These are phyloP conservation scores for Enteromius treurensis DNA, from an alignment of 2,797 vertebrate species.

Conservation along the genomic window DNA sequence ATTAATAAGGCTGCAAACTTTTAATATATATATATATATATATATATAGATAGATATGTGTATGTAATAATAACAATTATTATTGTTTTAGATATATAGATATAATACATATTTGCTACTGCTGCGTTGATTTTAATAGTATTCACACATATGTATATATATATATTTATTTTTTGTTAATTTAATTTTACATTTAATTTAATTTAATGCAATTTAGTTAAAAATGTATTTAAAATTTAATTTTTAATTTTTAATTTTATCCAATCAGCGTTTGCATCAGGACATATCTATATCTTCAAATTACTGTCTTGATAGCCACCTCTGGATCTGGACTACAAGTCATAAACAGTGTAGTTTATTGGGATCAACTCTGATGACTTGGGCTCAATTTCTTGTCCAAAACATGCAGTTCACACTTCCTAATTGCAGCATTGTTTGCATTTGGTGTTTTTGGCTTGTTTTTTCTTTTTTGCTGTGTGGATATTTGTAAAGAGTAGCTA, in stretches of 20 bases:
- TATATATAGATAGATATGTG: too few species aligned
- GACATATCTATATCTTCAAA: too few species aligned
- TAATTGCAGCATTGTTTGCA: constrained; percentile 8
- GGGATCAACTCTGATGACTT: neutral
- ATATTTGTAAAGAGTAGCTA: constrained; percentile 11
- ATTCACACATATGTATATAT: neutral
- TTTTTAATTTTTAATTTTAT: too few species aligned
- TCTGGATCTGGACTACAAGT: too few species aligned
- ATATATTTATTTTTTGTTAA: too few species aligned
- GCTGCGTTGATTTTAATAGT: neutral
- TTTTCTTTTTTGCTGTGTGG: neutral
- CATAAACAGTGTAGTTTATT: neutral
- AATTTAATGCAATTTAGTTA: too few species aligned
- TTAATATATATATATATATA: too few species aligned
- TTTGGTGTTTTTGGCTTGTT: neutral
- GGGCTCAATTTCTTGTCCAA: neutral
- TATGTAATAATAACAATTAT: neutral
- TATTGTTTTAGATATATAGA: neutral
- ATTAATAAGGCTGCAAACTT: neutral
- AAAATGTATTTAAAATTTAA: too few species aligned
- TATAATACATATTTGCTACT: neutral
- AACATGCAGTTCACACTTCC: constrained; percentile 20
- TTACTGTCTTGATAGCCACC: too few species aligned
- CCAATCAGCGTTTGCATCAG: neutral
- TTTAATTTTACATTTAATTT: too few species aligned